phyloP scores from a whole-genome alignment of 2,113 vertebrate species.

The Isurus oxyrinchus region DNA sequence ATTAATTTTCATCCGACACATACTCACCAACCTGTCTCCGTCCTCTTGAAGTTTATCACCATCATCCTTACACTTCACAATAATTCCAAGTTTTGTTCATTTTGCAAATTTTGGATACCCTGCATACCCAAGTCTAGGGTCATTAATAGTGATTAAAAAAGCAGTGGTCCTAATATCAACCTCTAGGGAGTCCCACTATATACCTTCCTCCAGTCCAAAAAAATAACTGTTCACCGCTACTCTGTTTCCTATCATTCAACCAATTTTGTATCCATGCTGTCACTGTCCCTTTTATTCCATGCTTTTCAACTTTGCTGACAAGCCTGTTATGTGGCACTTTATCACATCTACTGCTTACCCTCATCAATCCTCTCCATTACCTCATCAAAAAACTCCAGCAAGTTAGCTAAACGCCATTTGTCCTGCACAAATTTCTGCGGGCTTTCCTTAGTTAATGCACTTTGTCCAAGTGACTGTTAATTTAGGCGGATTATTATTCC shows the following conservation, averaged over 20 bases:
- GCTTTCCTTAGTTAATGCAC: not conserved
- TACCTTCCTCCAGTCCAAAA: not conserved
- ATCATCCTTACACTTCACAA: no score
- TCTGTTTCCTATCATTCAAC: no score
- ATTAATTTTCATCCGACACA: no score
- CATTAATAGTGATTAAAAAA: no score
- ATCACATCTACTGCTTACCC: not conserved
- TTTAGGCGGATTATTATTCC: not conserved
- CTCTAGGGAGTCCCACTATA: no score
- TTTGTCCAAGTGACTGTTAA: not conserved
- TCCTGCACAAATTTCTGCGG: not conserved
- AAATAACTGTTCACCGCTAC: not conserved
- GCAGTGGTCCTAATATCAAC: no score
- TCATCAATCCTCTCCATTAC: not conserved
- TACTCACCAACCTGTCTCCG: no score
- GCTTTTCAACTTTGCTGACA: not conserved
- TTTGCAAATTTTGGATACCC: no score
- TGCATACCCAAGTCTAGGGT: no score
- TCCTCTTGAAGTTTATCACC: no score
- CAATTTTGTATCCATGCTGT: no score
- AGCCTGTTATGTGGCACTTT: not conserved
- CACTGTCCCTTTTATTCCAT: not conserved
- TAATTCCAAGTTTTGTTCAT: no score
- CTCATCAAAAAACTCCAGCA: not conserved
- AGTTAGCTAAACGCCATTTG: not conserved